Evolutionary conservation across 2,888 invertebrate species (phyloP).

Genomic region (Heliothis peltigera): DNA sequence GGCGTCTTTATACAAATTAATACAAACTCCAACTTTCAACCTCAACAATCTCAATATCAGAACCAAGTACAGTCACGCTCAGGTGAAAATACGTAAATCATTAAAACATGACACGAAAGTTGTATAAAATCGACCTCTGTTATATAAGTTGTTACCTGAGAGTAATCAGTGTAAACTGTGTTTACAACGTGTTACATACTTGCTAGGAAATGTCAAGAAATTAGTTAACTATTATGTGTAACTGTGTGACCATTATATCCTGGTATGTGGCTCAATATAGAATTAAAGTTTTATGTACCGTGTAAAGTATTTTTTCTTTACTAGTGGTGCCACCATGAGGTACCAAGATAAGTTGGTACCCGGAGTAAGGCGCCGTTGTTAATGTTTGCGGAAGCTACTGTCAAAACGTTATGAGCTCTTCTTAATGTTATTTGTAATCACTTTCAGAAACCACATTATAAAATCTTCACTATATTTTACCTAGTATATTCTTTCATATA

Average conservation of each 20-base stretch:
- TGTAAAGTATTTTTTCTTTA: slow-evolving; percentile 6
- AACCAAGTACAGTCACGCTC: slow-evolving; percentile 37
- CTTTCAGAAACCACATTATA: too few species aligned
- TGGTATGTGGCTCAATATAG: not conserved
- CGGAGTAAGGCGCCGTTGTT: slow-evolving; percentile 27
- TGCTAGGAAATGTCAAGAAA: slow-evolving; percentile 52
- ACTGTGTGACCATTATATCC: slow-evolving; percentile 9
- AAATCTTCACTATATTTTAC: too few species aligned
- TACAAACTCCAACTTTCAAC: not conserved
- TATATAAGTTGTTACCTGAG: slow-evolving; percentile 40
- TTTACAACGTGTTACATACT: slow-evolving; percentile 36
- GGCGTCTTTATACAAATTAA: too few species aligned
- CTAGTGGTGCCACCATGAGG: slow-evolving; percentile 1
- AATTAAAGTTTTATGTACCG: not conserved
- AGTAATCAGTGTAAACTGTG: slow-evolving; percentile 34
- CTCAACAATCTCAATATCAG: too few species aligned
- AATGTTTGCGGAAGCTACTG: slow-evolving; percentile 51
- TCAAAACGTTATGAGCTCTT: slow-evolving; percentile 39
- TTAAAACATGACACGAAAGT: slow-evolving; percentile 53
- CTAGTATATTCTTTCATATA: too few species aligned
- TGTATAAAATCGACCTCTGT: slow-evolving; percentile 44
- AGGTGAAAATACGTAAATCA: slow-evolving; percentile 39
- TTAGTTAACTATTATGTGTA: slow-evolving; percentile 34
- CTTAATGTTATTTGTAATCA: slow-evolving; percentile 28
- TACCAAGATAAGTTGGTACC: slow-evolving; percentile 12